Evolutionary conservation across 2,797 vertebrate species (phyloP).

Genomic region (Pempheris klunzingeri): DNA sequence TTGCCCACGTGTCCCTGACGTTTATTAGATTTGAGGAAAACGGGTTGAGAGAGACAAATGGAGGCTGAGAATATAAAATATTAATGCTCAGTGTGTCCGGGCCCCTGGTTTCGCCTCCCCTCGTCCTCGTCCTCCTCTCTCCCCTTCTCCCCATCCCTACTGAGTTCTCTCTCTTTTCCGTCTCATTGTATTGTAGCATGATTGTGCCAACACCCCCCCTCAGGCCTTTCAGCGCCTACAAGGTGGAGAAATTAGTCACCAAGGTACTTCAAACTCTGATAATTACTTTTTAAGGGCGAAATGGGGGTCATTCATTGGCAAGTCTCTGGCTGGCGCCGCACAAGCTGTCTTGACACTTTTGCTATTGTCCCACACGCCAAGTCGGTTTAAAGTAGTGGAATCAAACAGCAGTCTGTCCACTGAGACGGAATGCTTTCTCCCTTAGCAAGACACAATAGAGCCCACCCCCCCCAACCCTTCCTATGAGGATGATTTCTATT

Average conservation of each 20-base stretch:
- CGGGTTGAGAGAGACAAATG: constrained; percentile 63
- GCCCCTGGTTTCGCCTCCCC: constrained; percentile 29
- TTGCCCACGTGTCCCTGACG: constrained; percentile 29
- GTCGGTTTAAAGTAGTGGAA: constrained; percentile 34
- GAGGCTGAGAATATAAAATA: constrained; percentile 65
- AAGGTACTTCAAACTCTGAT: constrained; percentile 52
- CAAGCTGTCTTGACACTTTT: constrained; percentile 27
- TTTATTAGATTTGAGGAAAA: constrained; percentile 67
- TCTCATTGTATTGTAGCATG: constrained; percentile 25
- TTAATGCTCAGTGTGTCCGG: constrained; percentile 69
- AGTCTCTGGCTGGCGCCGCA: constrained; percentile 26
- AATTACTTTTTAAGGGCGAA: constrained; percentile 64
- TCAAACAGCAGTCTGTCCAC: constrained; percentile 38
- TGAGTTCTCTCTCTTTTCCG: constrained; percentile 39
- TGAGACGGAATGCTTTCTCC: constrained; percentile 31
- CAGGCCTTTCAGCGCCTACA: constrained; percentile 24
- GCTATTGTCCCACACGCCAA: constrained; percentile 42
- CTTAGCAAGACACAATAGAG: constrained; percentile 49
- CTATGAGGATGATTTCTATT: constrained; percentile 53
- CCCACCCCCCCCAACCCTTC: constrained; percentile 10
- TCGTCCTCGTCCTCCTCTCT: background rate
- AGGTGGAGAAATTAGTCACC: constrained; percentile 53
- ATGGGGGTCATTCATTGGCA: constrained; percentile 41
- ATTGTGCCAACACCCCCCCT: constrained; percentile 24
- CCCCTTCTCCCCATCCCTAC: constrained; percentile 16